These are phyloP conservation scores for Tholera decimalis DNA, from an alignment of 2,888 invertebrate species.

Conservation along the genomic window DNA sequence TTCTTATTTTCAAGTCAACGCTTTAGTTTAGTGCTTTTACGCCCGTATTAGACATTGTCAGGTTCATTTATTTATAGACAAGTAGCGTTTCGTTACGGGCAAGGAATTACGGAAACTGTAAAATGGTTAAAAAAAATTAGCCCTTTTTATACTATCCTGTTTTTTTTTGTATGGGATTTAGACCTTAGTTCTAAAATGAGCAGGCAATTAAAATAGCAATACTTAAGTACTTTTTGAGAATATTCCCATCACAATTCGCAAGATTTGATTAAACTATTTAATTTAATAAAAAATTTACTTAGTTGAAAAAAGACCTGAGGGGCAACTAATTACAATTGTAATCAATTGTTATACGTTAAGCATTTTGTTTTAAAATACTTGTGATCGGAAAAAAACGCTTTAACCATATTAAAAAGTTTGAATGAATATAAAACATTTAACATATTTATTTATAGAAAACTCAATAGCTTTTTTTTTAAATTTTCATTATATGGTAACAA, in stretches of 20 bases:
- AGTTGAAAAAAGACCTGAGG: constrained; percentile 8
- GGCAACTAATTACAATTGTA: constrained; percentile 1
- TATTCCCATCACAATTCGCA: background rate
- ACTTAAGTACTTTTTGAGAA: background rate
- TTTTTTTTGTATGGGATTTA: background rate
- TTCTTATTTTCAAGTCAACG: constrained; percentile 66
- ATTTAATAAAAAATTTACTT: background rate
- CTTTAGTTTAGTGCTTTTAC: constrained; percentile 56
- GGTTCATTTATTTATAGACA: constrained; percentile 40
- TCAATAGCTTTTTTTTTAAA: too few relatives aligned
- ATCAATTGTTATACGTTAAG: too few relatives aligned
- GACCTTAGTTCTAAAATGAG: background rate
- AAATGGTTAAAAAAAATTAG: background rate
- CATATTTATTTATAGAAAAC: too few relatives aligned
- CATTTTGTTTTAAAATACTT: background rate
- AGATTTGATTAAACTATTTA: background rate
- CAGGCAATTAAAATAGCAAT: too few relatives aligned
- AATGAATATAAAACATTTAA: too few relatives aligned
- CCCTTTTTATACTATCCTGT: too few relatives aligned
- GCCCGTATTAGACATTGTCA: constrained; percentile 57
- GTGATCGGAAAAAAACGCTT: background rate
- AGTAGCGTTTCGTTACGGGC: constrained; percentile 3
- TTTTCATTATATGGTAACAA: too few relatives aligned
- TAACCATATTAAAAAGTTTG: background rate
- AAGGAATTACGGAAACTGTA: background rate